Base-by-base conservation (phyloP, 1,140 invertebrate genomes). In the Plutomurus gul region DNA sequence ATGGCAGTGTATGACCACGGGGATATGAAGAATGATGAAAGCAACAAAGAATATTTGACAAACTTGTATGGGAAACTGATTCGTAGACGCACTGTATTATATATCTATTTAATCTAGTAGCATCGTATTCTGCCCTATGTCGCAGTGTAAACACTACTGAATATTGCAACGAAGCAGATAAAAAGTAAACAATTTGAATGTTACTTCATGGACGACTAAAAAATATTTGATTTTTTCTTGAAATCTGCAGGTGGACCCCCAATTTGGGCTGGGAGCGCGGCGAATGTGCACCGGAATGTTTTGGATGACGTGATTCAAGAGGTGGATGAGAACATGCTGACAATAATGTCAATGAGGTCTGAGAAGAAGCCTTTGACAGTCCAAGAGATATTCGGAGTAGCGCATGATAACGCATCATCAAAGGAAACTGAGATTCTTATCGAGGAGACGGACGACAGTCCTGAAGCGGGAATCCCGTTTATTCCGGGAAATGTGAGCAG, bases 341-440 rank as follows among this genome's bases (percentile, higher is more conserved):
- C 84, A 18, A 78, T 84, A 18, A 81, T 82, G 37, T 84, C 82
- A 1, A 81, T 78, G 56, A 46, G 91, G 92, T 16, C 87, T 88
- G 47, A 82, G 27, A 22, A 39, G 20, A 82, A 79, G 43, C 36
- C 47, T 5, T 78, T 78, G 3, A 84, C 83, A 6, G 81, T 82
- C 4, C 77, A 78, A 0, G 83, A 84, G 5, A 76, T 84, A 40
- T 84, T 84, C 71, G 80, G 77, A 22, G 22, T 60, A 20, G 22
- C 43, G 0, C 18, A n/a, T n/a, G n/a, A n/a, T n/a, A n/a, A n/a
- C n/a, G n/a, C n/a, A n/a, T n/a, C n/a, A n/a, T n/a, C 4, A 0
- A 65, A 65, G 11, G 56, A 33, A 36, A 65, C 56, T n/a, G 56
- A 65, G 18, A 65, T 65, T 16, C 8, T 65, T 30, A 33, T 65